Base-by-base conservation (phyloP, 2,113 vertebrate genomes). In the Ploceus nigricollis region DNA sequence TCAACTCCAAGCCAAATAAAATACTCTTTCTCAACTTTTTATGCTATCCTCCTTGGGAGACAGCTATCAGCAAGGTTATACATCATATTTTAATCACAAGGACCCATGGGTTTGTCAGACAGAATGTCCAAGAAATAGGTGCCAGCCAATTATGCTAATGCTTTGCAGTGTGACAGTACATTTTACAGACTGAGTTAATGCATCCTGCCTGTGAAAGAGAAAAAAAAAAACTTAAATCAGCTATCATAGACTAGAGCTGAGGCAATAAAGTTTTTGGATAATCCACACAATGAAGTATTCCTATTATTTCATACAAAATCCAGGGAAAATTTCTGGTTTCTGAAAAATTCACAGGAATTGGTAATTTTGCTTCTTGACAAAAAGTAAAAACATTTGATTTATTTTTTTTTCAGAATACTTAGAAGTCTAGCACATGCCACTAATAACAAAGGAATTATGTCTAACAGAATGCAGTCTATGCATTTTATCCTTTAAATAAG, bases 81-180 rank as follows among this genome's bases (percentile, higher is more conserved):
- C 39, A 94, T 94, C 80, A 54, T 82, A 91, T 88, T 95, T 91
- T 95, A 94, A 93, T 96, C 84, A 86, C 47, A 85, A 87, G 50
- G 53, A 82, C 78, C 85, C 78, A 50, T 66, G 70, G 84, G 42
- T 96, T 88, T 90, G 42, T 87, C 33, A 90, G 78, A 86, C 82
- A 94, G 82, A 93, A 87, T 82, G 78, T 90, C 94, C 90, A 95
- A 90, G 78, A 95, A 90, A 63, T 76, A 91, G 58, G 75, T 88
- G 95, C 82, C 85, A 95, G 90, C 82, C 44, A 86, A 94, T 97
- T 96, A 95, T 94, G 90, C 39, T 92, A 95, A 91, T 90, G 27
- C 30, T 88, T 83, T 92, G 66, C 66, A 90, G 63, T 78, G 58
- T 94, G 90, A 86, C 90, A 94, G 66, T 88, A 96, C 31, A 95